Evolutionary conservation across 2,113 vertebrate genomes (phyloP), one percentile per base, ranked within the genome.

Genomic region (Chauna torquata): DNA sequence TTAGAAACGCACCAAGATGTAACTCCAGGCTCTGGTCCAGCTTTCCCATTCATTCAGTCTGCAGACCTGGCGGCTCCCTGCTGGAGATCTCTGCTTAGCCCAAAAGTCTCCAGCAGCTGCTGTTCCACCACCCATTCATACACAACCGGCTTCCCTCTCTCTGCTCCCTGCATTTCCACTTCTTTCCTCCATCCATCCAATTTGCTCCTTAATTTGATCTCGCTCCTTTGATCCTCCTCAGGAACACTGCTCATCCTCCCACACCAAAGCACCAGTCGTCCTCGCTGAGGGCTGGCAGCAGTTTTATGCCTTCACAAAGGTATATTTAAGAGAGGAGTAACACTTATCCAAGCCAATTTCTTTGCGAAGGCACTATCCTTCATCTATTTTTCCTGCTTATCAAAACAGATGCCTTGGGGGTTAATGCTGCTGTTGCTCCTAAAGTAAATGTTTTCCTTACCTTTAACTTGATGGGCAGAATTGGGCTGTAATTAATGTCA

Each of bases 1-100:
- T 95, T 76, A 92, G 58, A 96, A 92, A 92, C 78, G 81, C 55
- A 92, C 79, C 61, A 86, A 72, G 82, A 91, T 82, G 6, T 15
- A 91, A 89, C 64, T 95, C 85, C 81, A 88, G 89, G 92, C 92
- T 97, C 69, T 76, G 87, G 45, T 97, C 94, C 95, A 96, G 94
- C 78, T 83, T 86, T 86, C 68, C 42, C 94, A 92, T 97, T 97
- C 96, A 97, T 94, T 96, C 80, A 87, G 49, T 34, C 80, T 92
- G 85, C 91, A 88, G 93, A 94, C 68, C 81, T 95, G 88, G 91
- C 11, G 15, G 88, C 89, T 95, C 69, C n/a, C 80, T 49, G 70
- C 82, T 64, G 74, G 91, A 94, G 82, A 89, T 79, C 80, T 81
- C 88, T 72, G 61, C 90, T 95, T 42, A 94, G 94, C 72, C 68